Conservation (phyloP, 2,113 vertebrate genomes). For the Gymnocephalus cernua region DNA sequence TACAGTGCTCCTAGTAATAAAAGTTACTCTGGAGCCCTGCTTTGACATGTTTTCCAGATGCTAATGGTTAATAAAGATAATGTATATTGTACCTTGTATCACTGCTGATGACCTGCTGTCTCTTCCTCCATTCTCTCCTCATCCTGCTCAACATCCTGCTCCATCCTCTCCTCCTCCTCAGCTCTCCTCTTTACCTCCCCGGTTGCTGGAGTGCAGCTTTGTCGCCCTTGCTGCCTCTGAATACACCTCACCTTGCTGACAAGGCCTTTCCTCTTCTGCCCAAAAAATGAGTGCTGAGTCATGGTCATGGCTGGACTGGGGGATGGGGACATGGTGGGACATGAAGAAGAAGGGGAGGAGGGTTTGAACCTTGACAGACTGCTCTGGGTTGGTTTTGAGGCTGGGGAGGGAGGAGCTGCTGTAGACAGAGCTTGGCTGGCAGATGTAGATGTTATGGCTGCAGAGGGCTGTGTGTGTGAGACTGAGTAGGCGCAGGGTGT, state of each 20-base stretch:
- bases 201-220: slow-evolving; percentile 17
- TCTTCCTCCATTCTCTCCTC: slow-evolving; percentile 69
- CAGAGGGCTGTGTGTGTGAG: background rate
- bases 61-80: background rate
- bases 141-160: slow-evolving; percentile 52
- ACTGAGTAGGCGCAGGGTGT: slow-evolving; percentile 19
- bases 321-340: slow-evolving; percentile 15
- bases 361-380: slow-evolving; percentile 23
- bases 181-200: slow-evolving; percentile 42
- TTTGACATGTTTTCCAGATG: background rate
- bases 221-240: slow-evolving; percentile 62
- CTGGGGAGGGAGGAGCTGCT: background rate
- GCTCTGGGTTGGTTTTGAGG: background rate
- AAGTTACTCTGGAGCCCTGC: too few relatives aligned
- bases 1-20: too few relatives aligned
- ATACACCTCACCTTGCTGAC: slow-evolving; percentile 59
- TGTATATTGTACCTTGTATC: slow-evolving; percentile 35
- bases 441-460: slow-evolving; percentile 45
- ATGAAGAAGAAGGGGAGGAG: slow-evolving; percentile 40
- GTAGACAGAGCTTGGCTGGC: background rate
- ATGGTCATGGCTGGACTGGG: background rate
- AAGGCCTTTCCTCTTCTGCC: slow-evolving; percentile 65
- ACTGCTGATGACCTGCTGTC: slow-evolving; percentile 24
- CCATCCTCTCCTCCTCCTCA: slow-evolving; percentile 63
- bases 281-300: slow-evolving; percentile 39